Percentiles rank a stretch among this genome's conserved stretches.
phyloP scores from a whole-genome alignment of 2,113 vertebrate species.

The Cottus gobio region DNA sequence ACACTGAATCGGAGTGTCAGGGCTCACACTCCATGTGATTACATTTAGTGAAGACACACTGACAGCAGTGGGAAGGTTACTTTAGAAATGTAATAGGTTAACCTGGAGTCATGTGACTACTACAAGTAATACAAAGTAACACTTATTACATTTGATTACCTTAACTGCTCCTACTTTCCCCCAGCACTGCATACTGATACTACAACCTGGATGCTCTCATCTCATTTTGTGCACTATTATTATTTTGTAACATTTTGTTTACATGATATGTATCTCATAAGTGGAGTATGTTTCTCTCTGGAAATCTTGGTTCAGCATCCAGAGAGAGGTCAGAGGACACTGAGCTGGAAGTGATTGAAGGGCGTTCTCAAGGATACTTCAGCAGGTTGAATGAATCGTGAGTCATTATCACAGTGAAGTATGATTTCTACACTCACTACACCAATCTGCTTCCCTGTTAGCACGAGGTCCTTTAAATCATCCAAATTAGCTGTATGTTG shows the following conservation, averaged over 20 bases:
- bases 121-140: neutral
- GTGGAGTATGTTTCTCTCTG: neutral
- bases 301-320: neutral
- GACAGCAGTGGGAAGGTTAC: neutral
- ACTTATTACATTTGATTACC: neutral
- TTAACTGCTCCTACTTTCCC: neutral
- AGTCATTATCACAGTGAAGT: slow-evolving; percentile 22
- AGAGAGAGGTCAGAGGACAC: neutral
- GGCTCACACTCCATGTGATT: neutral
- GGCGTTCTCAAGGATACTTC: slow-evolving; percentile 43
- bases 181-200: neutral
- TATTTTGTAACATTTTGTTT: neutral
- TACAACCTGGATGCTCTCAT: neutral
- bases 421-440: slow-evolving; percentile 2
- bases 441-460: neutral
- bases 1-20: neutral
- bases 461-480: slow-evolving; percentile 18
- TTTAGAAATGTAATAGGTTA: neutral
- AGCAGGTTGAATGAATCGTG: slow-evolving; percentile 21
- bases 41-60: neutral
- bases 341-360: slow-evolving; percentile 25
- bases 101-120: too few species aligned
- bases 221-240: neutral
- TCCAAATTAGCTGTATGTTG: slow-evolving; percentile 9
- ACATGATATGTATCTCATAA: neutral